Evolutionary conservation across 2,113 vertebrate species (phyloP), one percentile per base, ranked within the genome.

Genomic region (Notechis scutatus): DNA sequence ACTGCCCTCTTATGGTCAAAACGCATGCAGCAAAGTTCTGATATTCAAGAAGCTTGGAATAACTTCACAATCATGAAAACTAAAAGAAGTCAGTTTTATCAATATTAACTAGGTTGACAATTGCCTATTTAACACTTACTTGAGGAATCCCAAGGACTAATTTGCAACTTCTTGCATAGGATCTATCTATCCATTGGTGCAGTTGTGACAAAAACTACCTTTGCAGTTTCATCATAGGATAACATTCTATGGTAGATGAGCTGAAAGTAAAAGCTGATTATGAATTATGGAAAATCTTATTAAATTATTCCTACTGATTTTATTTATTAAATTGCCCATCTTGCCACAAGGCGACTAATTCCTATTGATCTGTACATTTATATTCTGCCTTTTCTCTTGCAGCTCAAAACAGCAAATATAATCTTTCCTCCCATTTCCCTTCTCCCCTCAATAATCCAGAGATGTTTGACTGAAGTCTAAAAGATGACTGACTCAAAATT

Each of bases 1-100:
- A 95, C 87, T 95, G 97, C 96, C 96, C 95, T 95, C 97, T 5
- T 95, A 74, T 89, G 96, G 97, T 94, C 24, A 95, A 91, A 2
- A 2, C 14, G 0, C 52, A 89, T 0, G 0, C 9, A 7, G 1
- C 3, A 91, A 85, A 81, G n/a, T 69, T 29, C 0, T 0, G 29
- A n/a, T 12, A 81, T 64, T 29, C 39, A 45, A 47, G 47, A 47
- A 50, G 7, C 14, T 34, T 74, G 64, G n/a, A 74, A 74, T 81
- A 81, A 81, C 15, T 81, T 39, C 74, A 59, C 45, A 18, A n/a
- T 29, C 81, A 56, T 29, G 23, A 24, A 24, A 15, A 54, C 47
- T 20, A 39, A 45, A 47, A 34, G 39, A 59, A 85, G 26, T 64
- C 5, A 1, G 15, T 59, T 7, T 12, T 26, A 57, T 59, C 26